Evolutionary conservation across 2,797 vertebrate species (phyloP), one percentile per base, ranked within the genome.

Genomic region (Scolopax bukidnonensis): DNA sequence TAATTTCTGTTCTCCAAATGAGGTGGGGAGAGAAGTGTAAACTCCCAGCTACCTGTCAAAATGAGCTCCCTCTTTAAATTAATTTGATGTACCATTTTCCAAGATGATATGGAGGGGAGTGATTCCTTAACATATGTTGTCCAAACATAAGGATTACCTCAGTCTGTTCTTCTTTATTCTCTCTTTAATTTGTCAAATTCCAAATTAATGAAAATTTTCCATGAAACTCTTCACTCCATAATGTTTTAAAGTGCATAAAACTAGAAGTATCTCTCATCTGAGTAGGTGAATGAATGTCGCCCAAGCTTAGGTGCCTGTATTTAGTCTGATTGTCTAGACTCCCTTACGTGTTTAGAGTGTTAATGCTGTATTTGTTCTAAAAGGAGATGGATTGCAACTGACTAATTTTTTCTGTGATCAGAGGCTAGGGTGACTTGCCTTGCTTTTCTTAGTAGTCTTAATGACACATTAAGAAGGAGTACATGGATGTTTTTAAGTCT

Each of bases 31-130:
- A 82, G 60, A 64, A 48, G 8, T 45, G 11, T 50, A 56, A 85
- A 65, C 60, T 88, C 43, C 21, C 51, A 90, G 41, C 54, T 90
- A 40, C 28, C 63, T 87, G 38, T 84, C 64, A 50, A 93, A 84
- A 86, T 63, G 36, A 45, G 28, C 40, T 54, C 5, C 25, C 19
- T 63, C 41, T 61, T 56, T 38, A 84, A 73, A 32, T 81, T 67
- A 45, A 38, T 73, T 93, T 60, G 21, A 21, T 76, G 10, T 0
- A 32, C 32, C 11, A 25, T 70, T 90, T 86, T 69, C 53, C 17
- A 50, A 50, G 48, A 33, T 48, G 30, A 21, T 43, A 5, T 47
- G 0, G 32, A n/a, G n/a, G n/a, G n/a, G n/a, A 53, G 60, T 36
- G 33, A 65, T 65, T 79, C 17, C 21, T 50, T 84, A 41, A 50